Evolutionary conservation across 64 coral and sea anemone species (phyloP).

Genomic region (Exaiptasia diaphana): DNA sequence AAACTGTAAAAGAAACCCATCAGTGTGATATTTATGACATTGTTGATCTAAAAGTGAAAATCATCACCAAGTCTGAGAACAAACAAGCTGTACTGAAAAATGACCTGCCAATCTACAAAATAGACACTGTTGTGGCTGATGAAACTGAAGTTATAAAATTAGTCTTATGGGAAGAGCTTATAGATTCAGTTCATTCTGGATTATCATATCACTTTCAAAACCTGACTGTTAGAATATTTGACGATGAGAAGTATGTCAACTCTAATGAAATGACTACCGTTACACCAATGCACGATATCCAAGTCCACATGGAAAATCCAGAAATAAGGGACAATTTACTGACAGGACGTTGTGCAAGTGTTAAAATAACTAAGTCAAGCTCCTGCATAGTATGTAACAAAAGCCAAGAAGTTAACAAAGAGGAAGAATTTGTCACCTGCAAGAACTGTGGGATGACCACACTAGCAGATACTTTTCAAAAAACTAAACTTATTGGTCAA

Average conservation of each 20-base stretch:
- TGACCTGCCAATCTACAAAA: constrained; percentile 12
- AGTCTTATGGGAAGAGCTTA: constrained; percentile 48
- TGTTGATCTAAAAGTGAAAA: constrained; percentile 50
- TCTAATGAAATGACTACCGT: constrained; percentile 23
- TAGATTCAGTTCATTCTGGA: constrained; percentile 21
- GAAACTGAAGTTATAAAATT: constrained; percentile 46
- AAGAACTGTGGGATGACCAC: constrained; percentile 58
- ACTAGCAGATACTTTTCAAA: constrained; percentile 30
- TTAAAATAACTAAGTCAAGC: constrained; percentile 26
- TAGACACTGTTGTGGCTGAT: constrained; percentile 50
- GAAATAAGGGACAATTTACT: constrained; percentile 4
- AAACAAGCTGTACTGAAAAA: constrained; percentile 33
- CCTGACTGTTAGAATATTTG: constrained; percentile 19
- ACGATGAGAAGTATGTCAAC: constrained; percentile 46
- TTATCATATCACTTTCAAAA: constrained; percentile 45
- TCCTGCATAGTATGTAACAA: constrained; percentile 57
- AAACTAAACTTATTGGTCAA: constrained; percentile 60
- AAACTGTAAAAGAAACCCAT: constrained; percentile 21
- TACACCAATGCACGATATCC: constrained; percentile 15
- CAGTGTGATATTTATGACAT: constrained; percentile 17
- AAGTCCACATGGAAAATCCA: constrained; percentile 16
- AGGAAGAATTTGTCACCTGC: constrained; percentile 62
- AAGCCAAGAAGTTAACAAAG: constrained; percentile 20
- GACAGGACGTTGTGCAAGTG: constrained; percentile 28
- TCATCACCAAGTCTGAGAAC: constrained; percentile 33